A percentile compares a stretch with the other conserved stretches of the same genome.
Conservation (phyloP, 2,888 invertebrate genomes). For the Volucella inflata region DNA sequence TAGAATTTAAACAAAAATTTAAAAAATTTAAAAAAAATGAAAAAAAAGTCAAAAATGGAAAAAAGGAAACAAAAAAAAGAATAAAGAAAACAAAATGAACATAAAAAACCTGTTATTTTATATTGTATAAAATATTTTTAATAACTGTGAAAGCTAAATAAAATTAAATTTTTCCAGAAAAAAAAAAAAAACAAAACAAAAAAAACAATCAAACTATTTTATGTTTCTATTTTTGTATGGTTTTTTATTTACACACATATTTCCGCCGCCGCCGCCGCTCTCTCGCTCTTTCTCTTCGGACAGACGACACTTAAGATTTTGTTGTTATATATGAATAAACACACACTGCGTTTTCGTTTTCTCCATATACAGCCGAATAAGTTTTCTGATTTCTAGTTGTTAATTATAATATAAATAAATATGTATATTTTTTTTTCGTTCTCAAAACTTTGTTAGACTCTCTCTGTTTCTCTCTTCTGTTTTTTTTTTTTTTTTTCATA, state of each 20-base stretch:
- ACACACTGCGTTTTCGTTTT: constrained; percentile 48
- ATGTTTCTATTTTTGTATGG: constrained; percentile 75
- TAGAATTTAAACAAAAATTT: constrained; percentile 75
- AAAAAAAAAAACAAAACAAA: constrained; percentile 58
- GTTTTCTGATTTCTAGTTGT: constrained; percentile 58
- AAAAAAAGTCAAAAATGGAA: constrained; percentile 78
- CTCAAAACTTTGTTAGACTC: constrained; percentile 27
- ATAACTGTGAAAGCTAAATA: constrained; percentile 84
- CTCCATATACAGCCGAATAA: constrained; percentile 37
- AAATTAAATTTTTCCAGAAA: constrained; percentile 80
- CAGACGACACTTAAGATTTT: constrained; percentile 63
- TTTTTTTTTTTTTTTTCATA: no score
- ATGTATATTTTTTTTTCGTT: constrained; percentile 1
- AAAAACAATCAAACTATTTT: constrained; percentile 68
- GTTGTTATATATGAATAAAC: constrained; percentile 25
- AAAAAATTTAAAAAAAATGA: constrained; percentile 76
- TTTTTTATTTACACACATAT: constrained; percentile 65
- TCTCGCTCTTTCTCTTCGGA: constrained; percentile 38
- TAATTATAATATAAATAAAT: constrained; percentile 1
- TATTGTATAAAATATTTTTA: constrained; percentile 84
- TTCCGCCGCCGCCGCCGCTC: neutral
- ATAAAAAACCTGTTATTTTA: constrained; percentile 82
- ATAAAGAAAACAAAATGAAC: constrained; percentile 68
- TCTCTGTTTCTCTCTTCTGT: constrained; percentile 41
- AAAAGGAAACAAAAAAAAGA: constrained; percentile 79